Percentiles rank a stretch among this genome's conserved stretches.
These are phyloP conservation scores for Acanthopagrus latus DNA, from an alignment of 2,797 vertebrate genomes.

Conservation along the genomic window DNA sequence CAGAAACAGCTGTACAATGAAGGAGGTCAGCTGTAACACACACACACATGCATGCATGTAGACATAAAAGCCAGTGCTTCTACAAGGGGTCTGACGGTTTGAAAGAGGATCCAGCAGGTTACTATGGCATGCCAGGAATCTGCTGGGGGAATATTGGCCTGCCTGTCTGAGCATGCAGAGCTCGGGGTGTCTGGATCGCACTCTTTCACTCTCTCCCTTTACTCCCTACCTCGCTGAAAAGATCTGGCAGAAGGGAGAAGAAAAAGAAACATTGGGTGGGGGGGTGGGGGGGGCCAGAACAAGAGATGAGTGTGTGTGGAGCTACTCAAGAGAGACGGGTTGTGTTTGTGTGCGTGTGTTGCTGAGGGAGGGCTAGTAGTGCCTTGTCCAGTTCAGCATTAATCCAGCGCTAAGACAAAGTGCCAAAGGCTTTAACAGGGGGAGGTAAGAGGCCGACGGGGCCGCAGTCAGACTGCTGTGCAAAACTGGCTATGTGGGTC, in stretches of 20 bases:
- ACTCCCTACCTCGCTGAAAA: constrained; percentile 55
- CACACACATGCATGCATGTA: neutral
- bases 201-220: constrained; percentile 57
- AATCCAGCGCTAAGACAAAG: constrained; percentile 80
- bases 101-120: constrained; percentile 85
- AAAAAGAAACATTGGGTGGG: constrained; percentile 32
- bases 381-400: constrained; percentile 76
- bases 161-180: constrained; percentile 85
- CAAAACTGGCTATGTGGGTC: constrained; percentile 83
- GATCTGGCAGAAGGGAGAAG: constrained; percentile 45
- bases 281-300: constrained; percentile 27
- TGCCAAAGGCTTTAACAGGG: constrained; percentile 79
- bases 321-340: constrained; percentile 59
- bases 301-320: constrained; percentile 58
- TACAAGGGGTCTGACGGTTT: constrained; percentile 48
- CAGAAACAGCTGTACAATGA: constrained; percentile 11
- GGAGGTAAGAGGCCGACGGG: constrained; percentile 70
- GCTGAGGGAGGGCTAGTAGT: constrained; percentile 60
- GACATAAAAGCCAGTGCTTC: constrained; percentile 48
- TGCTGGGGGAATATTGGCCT: constrained; percentile 78
- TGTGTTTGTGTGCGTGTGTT: constrained; percentile 45
- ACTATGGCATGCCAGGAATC: constrained; percentile 90
- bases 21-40: constrained; percentile 23
- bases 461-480: constrained; percentile 67
- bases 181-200: constrained; percentile 69